Evolutionary conservation across 2,888 invertebrate genomes (phyloP), one percentile per base, ranked within the genome.

Genomic region (Antheraea assamensis): DNA sequence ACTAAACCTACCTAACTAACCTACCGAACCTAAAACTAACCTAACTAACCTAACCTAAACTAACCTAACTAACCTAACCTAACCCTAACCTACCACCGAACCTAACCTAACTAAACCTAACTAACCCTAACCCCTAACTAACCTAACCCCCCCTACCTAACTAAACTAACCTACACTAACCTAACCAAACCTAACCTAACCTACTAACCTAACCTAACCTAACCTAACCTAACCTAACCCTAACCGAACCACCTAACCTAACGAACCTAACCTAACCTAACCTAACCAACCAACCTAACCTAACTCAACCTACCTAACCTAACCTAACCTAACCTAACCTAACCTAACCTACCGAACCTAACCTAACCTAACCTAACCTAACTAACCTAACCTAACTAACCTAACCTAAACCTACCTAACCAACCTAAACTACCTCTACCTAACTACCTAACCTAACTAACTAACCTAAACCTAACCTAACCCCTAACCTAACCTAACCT

Each of bases 221-320:
- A 75, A 75, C 75, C 75, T 75, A 75, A 75, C 75, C 75, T 73
- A 75, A 75, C 75, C 74, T 74, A 74, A 73, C 71, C 74, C 73
- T 73, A 73, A 73, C 73, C 76, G 71, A 73, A 72, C 72, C 74
- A 52, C 52, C 52, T 52, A 52, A 52, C 75, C 78, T 74, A 74
- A 74, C 77, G 74, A 78, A 77, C 78, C 78, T 76, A 78, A 76
- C 78, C 76, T 76, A 75, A 75, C 78, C 76, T 76, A 78, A 76
- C 76, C 76, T 76, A 76, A 76, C 78, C 76, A 75, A 76, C 75
- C 75, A 75, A 75, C 76, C 52, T 52, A 52, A 52, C 52, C 52
- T 21, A 21, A 52, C 52, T 21, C 21, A 52, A 52, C 52, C 52
- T 52, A 52, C 52, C 52, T 52, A 52, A 52, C 52, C 49, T 49